These are phyloP conservation scores for Sphaerolaimus hirsutus DNA, from an alignment of 2,888 invertebrate genomes.

Conservation along the genomic window DNA sequence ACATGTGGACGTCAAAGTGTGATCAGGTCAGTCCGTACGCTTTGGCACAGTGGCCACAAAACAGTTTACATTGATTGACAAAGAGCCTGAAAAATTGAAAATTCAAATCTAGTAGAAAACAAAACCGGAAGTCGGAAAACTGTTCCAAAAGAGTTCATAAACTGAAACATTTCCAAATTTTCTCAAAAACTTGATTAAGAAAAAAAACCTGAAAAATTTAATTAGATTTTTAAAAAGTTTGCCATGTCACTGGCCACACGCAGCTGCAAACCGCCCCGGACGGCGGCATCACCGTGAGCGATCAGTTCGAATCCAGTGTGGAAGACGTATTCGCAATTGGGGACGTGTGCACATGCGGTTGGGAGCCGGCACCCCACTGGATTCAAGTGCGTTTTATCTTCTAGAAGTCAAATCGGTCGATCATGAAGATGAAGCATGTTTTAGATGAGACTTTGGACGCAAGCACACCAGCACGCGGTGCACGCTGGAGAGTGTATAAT, in stretches of 20 bases:
- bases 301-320: conserved; percentile 55
- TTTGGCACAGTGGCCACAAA: too few relatives aligned
- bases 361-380: conserved; percentile 55
- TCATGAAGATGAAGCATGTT: too few relatives aligned
- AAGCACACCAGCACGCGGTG: conserved; percentile 85
- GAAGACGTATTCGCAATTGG: conserved; percentile 71
- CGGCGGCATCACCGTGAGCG: conserved; percentile 61
- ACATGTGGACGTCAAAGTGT: conserved; percentile 12
- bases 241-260: too few relatives aligned
- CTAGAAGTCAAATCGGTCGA: neutral
- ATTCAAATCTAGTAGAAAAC: too few relatives aligned
- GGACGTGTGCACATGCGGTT: conserved; percentile 63
- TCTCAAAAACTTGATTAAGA: too few relatives aligned
- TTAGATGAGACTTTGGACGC: conserved; percentile 82
- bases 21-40: too few relatives aligned
- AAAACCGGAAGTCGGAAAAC: too few relatives aligned
- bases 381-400: conserved; percentile 32
- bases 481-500: conserved; percentile 72
- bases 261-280: conserved; percentile 32
- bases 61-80: too few relatives aligned
- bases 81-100: too few relatives aligned
- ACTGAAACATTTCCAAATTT: too few relatives aligned
- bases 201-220: too few relatives aligned
- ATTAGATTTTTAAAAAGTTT: neutral
- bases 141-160: too few relatives aligned